Conservation (phyloP, 2,888 invertebrate species). For the Cryptocheilus praepositus region DNA sequence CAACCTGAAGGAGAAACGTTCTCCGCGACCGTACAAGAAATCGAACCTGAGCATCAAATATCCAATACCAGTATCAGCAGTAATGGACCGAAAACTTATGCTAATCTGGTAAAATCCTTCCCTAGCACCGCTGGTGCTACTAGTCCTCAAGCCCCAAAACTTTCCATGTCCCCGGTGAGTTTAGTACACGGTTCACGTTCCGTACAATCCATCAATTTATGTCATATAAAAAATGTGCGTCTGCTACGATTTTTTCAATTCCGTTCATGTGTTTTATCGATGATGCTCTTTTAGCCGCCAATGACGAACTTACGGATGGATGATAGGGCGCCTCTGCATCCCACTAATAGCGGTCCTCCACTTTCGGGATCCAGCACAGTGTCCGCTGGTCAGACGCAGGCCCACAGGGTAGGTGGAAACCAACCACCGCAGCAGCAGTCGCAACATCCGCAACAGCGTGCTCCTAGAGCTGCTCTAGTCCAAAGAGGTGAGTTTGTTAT, state of each 20-base stretch:
- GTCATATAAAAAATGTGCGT: neutral
- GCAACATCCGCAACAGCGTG: slow-evolving; percentile 62
- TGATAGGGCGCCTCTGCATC: slow-evolving; percentile 67
- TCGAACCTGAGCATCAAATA: slow-evolving; percentile 73
- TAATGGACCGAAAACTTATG: slow-evolving; percentile 87
- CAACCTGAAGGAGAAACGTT: slow-evolving; percentile 67
- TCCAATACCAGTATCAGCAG: slow-evolving; percentile 72
- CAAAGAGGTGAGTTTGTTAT: slow-evolving; percentile 60
- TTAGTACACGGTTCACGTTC: slow-evolving; percentile 4
- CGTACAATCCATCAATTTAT: neutral
- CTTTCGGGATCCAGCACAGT: slow-evolving; percentile 56
- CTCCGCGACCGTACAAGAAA: slow-evolving; percentile 69
- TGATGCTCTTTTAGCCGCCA: slow-evolving; percentile 67
- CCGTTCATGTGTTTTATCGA: neutral
- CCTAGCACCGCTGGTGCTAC: slow-evolving; percentile 63
- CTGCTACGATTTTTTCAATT: neutral
- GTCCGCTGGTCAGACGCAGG: slow-evolving; percentile 60
- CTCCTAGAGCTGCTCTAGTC: slow-evolving; percentile 64
- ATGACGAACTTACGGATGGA: slow-evolving; percentile 70
- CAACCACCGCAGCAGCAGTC: slow-evolving; percentile 53
- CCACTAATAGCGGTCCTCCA: slow-evolving; percentile 58
- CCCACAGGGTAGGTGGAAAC: slow-evolving; percentile 57
- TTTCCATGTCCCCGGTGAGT: slow-evolving; percentile 75
- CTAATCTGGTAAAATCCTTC: slow-evolving; percentile 86
- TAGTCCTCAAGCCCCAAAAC: slow-evolving; percentile 70